Base-by-base conservation (phyloP, 2,797 vertebrate species). In the Hylomyscus alleni region DNA sequence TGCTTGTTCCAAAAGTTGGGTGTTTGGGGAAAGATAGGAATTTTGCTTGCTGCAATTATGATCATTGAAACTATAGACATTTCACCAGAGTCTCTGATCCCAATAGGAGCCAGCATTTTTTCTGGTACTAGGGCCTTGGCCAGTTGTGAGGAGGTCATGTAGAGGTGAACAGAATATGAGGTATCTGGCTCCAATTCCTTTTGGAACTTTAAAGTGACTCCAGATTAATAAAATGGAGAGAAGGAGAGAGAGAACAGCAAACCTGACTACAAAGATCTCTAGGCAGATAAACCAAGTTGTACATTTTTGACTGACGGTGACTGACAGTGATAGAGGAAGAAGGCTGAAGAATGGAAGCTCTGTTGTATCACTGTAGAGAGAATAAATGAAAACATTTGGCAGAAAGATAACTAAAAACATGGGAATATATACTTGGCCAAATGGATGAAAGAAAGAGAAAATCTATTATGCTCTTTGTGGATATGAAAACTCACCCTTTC, bases 181-280 rank as follows among this genome's bases (percentile, higher is more conserved):
- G 96, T 97, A 97, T 97, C 95, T 97, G 97, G 97, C 95, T 97
- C 95, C 96, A 97, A 95, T 97, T 98, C 97, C 95, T 95, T 77
- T 73, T 95, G 94, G 93, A 97, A 96, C 95, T 94, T 97, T 96
- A 97, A 97, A 97, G 97, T 97, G 90, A 98, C 95, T 98, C 97
- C 97, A 97, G 97, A 98, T 96, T 97, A 97, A 97, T 96, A 98
- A 95, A 97, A 91, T 44, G 93, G 90, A 87, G 83, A 86, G 91
- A 83, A 31, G 93, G 82, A 87, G 86, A 92, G 82, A 91, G 89
- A n/a, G 81, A 95, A 94, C 54, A 95, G 96, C 47, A 76, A 67
- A n/a, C 82, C 62, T 87, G 40, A 95, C 95, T 97, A 96, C 92
- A 96, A 93, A 97, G 92, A 76, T 87, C 65, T 69, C 76, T 44